phyloP scores from a whole-genome alignment of 2,888 invertebrate species.

The Catocala sponsa region DNA sequence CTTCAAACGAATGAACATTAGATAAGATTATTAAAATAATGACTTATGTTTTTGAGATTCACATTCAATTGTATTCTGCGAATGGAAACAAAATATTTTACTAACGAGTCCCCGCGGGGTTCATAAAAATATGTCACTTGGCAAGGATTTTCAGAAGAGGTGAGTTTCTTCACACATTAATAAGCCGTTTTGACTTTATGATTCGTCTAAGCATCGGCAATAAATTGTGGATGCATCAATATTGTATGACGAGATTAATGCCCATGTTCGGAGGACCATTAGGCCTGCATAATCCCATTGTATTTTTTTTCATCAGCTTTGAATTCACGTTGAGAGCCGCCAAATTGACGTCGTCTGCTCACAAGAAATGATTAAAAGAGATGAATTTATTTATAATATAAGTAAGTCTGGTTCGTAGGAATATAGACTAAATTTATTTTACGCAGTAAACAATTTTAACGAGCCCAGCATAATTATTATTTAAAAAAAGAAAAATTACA shows the following conservation, averaged over 20 bases:
- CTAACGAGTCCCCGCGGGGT: slow-evolving; percentile 78
- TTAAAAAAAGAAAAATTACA: too few relatives aligned
- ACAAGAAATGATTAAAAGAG: slow-evolving; percentile 72
- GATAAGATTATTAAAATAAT: slow-evolving; percentile 75
- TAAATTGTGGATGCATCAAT: slow-evolving; percentile 86
- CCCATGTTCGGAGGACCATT: slow-evolving; percentile 85
- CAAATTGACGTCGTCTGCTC: slow-evolving; percentile 73
- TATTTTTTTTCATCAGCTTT: slow-evolving; percentile 76
- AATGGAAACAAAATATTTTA: slow-evolving; percentile 75
- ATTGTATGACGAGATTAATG: slow-evolving; percentile 87
- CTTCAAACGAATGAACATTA: slow-evolving; percentile 56
- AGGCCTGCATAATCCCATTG: slow-evolving; percentile 85
- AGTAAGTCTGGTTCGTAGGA: slow-evolving; percentile 39
- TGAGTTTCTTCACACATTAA: slow-evolving; percentile 87
- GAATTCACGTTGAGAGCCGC: slow-evolving; percentile 71
- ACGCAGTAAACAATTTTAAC: neutral
- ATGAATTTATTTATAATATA: slow-evolving; percentile 72
- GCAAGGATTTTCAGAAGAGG: slow-evolving; percentile 70
- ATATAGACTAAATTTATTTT: slow-evolving; percentile 21
- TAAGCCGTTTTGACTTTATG: slow-evolving; percentile 84
- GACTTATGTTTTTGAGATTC: slow-evolving; percentile 80
- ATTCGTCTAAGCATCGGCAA: slow-evolving; percentile 76
- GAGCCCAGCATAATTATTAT: too few relatives aligned
- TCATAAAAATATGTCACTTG: slow-evolving; percentile 81
- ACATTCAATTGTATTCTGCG: slow-evolving; percentile 86